Percentiles rank a stretch among this genome's conserved stretches.
Evolutionary conservation across 2,113 vertebrate genomes (phyloP).

Genomic region (Drymodes brunneopygia): DNA sequence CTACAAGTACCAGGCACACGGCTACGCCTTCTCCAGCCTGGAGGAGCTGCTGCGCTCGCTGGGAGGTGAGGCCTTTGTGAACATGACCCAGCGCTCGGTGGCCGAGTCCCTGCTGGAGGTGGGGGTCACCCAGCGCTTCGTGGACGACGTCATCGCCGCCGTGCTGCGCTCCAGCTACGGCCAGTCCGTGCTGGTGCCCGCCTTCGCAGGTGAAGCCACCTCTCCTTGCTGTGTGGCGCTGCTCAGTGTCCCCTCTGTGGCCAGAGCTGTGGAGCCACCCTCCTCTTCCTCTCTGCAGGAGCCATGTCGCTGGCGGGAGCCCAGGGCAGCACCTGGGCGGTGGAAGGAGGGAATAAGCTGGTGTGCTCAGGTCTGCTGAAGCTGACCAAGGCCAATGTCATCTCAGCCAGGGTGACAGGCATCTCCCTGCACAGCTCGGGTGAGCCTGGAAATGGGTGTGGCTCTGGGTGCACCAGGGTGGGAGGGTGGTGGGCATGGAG

Average conservation of each 20-base stretch:
- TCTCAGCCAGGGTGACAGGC: conserved; percentile 80
- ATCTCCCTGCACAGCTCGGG: conserved; percentile 79
- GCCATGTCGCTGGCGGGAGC: conserved; percentile 90
- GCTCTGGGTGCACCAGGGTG: accelerated
- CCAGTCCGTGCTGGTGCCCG: conserved; percentile 90
- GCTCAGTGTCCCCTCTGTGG: accelerated
- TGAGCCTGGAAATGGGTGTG: conserved; percentile 25
- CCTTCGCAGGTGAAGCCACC: conserved; percentile 84
- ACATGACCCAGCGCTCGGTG: conserved; percentile 91
- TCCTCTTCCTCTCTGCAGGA: conserved; percentile 69
- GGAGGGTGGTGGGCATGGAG: background rate
- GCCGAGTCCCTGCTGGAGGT: conserved; percentile 90
- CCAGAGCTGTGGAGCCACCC: background rate
- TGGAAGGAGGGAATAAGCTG: conserved; percentile 96
- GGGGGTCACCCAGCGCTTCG: conserved; percentile 92
- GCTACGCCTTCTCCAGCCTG: conserved; percentile 91
- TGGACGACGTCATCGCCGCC: conserved; percentile 90
- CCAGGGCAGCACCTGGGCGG: conserved; percentile 92
- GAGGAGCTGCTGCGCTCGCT: conserved; percentile 90
- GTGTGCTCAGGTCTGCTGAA: conserved; percentile 91
- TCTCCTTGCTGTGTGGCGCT: background rate
- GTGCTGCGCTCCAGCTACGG: conserved; percentile 92
- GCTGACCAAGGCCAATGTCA: conserved; percentile 86
- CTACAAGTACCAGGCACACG: conserved; percentile 96
- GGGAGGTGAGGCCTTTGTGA: conserved; percentile 88